Evolutionary conservation across 2,113 vertebrate species (phyloP).

Genomic region (Dasypus novemcinctus): DNA sequence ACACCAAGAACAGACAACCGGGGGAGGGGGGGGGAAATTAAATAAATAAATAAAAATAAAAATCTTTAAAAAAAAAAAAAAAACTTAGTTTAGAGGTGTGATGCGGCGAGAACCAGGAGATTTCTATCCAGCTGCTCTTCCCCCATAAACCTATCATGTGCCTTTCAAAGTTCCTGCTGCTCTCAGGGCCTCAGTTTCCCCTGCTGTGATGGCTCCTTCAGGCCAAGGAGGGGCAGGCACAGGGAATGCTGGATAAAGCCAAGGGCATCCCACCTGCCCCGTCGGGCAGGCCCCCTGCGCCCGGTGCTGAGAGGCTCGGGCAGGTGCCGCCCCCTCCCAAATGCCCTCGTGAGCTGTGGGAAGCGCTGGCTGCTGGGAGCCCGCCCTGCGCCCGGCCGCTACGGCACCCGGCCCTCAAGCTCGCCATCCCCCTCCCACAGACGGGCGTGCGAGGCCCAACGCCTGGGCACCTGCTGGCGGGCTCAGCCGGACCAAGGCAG

Average conservation of each 20-base stretch:
- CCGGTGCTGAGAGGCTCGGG: neutral
- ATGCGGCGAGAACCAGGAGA: neutral
- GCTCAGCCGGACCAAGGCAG: rapidly evolving
- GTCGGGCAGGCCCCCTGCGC: rapidly evolving
- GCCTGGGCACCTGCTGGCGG: rapidly evolving
- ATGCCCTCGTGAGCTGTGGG: neutral
- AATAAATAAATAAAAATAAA: too few relatives aligned
- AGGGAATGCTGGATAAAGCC: neutral
- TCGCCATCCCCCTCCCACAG: neutral
- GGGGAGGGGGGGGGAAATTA: too few relatives aligned
- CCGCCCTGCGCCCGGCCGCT: neutral
- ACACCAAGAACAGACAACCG: too few relatives aligned
- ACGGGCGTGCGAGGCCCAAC: neutral
- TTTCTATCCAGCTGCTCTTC: rapidly evolving
- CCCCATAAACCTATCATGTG: rapidly evolving
- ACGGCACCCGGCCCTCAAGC: neutral
- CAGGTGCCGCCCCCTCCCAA: neutral
- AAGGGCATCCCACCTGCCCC: rapidly evolving
- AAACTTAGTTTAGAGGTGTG: rapidly evolving
- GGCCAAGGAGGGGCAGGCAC: neutral
- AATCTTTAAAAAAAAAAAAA: too few relatives aligned
- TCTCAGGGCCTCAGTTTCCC: slow-evolving; percentile 9
- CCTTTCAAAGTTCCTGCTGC: neutral
- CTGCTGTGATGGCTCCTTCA: rapidly evolving
- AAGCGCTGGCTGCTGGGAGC: too few relatives aligned